These are phyloP conservation scores for Drosophila murphyi DNA, from an alignment of 1,140 invertebrate genomes.

Conservation along the genomic window DNA sequence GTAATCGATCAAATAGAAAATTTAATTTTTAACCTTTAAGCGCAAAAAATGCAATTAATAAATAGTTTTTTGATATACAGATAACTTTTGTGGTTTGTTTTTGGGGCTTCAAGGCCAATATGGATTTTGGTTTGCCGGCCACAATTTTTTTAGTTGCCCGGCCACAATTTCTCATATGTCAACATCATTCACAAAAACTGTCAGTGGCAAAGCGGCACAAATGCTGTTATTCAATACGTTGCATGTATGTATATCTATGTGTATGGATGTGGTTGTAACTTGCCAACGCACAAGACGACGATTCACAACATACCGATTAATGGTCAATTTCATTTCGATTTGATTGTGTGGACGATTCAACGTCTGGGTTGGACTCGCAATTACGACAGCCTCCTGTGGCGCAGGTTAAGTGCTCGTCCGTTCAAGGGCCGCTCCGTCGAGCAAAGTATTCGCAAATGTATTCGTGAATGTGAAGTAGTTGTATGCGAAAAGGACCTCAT, in stretches of 20 bases:
- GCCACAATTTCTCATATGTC: slow-evolving; percentile 54
- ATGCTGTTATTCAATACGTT: slow-evolving; percentile 53
- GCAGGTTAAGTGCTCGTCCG: slow-evolving; percentile 59
- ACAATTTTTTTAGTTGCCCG: slow-evolving; percentile 14
- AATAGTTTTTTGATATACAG: too few species aligned
- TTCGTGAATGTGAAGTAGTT: slow-evolving; percentile 16
- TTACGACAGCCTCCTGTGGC: slow-evolving; percentile 72
- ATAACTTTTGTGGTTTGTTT: not conserved
- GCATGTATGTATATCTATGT: not conserved
- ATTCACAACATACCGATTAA: slow-evolving; percentile 55
- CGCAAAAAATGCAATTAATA: too few species aligned
- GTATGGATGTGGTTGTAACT: not conserved
- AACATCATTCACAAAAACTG: slow-evolving; percentile 58
- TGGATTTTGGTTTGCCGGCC: slow-evolving; percentile 18
- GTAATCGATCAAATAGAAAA: too few species aligned
- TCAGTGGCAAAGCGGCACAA: slow-evolving; percentile 42
- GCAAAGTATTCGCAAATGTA: slow-evolving; percentile 9
- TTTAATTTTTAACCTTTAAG: too few species aligned
- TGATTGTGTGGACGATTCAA: slow-evolving; percentile 53
- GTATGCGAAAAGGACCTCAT: slow-evolving; percentile 63
- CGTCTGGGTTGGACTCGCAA: slow-evolving; percentile 56
- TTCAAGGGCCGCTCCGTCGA: slow-evolving; percentile 24
- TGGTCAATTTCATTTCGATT: slow-evolving; percentile 84
- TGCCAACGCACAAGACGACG: slow-evolving; percentile 17
- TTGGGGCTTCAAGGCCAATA: not conserved